phyloP scores from a whole-genome alignment of 2,113 vertebrate genomes.

The Nestor notabilis region DNA sequence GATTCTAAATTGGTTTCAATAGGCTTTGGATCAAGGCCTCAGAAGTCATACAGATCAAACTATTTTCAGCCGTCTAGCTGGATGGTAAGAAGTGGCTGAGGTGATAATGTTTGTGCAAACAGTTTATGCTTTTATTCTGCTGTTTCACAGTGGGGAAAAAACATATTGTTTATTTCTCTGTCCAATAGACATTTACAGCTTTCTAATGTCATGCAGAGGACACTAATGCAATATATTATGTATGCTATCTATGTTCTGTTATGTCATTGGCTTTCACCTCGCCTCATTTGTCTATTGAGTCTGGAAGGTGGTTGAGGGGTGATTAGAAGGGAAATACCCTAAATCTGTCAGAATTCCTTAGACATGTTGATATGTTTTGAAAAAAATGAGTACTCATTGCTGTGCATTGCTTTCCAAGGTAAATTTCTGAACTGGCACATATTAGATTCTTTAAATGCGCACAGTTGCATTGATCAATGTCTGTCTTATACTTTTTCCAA shows the following conservation, averaged over 20 bases:
- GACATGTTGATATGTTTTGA: conserved; percentile 31
- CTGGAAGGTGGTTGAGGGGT: conserved; percentile 30
- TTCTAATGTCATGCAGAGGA: conserved; percentile 33
- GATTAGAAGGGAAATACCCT: conserved; percentile 55
- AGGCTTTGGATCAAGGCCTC: background rate
- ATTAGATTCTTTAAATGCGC: background rate
- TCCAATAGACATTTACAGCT: conserved; percentile 1
- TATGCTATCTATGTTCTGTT: conserved; percentile 15
- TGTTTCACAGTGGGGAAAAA: background rate
- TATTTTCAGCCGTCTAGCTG: background rate
- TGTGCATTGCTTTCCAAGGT: background rate
- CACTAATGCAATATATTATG: conserved; percentile 54
- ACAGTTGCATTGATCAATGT: background rate
- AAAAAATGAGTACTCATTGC: conserved; percentile 32
- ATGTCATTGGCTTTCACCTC: conserved; percentile 54
- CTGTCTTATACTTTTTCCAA: background rate
- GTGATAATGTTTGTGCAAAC: background rate
- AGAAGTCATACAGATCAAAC: background rate
- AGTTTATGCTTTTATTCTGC: background rate
- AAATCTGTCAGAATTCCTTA: conserved; percentile 65
- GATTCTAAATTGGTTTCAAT: conserved; percentile 7
- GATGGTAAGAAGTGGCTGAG: background rate
- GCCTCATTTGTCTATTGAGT: conserved; percentile 37
- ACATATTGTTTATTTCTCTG: background rate
- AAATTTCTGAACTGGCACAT: background rate